Evolutionary conservation across 2,888 invertebrate species (phyloP).

Genomic region (Blastobasis lacticolella): DNA sequence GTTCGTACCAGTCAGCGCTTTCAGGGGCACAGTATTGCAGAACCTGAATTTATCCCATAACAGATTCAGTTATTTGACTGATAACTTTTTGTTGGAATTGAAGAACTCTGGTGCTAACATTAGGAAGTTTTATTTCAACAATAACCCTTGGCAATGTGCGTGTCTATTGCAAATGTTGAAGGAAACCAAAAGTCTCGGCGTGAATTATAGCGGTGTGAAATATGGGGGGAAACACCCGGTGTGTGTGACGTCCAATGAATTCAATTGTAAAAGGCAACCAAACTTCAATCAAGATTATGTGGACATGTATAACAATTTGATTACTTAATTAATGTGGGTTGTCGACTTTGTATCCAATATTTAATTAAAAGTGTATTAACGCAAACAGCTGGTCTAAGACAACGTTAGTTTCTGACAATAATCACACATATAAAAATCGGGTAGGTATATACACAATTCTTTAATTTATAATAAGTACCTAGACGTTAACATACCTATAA

Average conservation of each 20-base stretch:
- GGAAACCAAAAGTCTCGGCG: constrained; percentile 39
- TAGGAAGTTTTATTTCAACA: constrained; percentile 46
- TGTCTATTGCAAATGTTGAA: constrained; percentile 44
- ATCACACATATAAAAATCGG: too few relatives aligned
- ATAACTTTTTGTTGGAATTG: constrained; percentile 52
- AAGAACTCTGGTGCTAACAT: constrained; percentile 41
- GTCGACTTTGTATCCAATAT: too few relatives aligned
- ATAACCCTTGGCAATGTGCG: constrained; percentile 62
- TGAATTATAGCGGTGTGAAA: constrained; percentile 38
- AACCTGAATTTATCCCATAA: constrained; percentile 49
- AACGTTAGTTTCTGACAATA: too few relatives aligned
- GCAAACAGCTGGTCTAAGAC: too few relatives aligned
- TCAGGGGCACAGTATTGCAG: constrained; percentile 39
- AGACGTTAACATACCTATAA: too few relatives aligned
- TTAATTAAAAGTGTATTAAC: too few relatives aligned
- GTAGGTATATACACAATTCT: too few relatives aligned
- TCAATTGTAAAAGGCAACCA: constrained; percentile 40
- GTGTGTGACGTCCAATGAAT: constrained; percentile 40
- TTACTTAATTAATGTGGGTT: neutral
- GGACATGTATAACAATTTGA: constrained; percentile 29
- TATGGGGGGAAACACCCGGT: constrained; percentile 44
- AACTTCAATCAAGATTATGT: constrained; percentile 33
- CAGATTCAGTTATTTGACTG: constrained; percentile 44
- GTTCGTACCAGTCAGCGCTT: constrained; percentile 40
- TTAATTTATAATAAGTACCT: too few relatives aligned